Conservation (phyloP, 2,797 vertebrate species). For the Pipistrellus pygmaeus region DNA sequence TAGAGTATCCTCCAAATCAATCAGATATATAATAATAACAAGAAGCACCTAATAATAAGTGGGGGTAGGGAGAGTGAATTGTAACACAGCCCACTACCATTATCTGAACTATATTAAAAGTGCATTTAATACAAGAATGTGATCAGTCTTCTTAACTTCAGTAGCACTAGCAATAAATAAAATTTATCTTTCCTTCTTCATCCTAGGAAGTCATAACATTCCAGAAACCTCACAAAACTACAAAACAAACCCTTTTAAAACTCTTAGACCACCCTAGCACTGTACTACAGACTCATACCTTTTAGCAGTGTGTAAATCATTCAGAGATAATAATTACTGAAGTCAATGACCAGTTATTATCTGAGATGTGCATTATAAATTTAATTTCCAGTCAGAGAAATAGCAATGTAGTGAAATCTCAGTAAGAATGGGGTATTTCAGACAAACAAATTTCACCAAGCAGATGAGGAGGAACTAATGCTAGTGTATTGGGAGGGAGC, state of each 20-base stretch:
- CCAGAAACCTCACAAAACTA: conserved; percentile 45
- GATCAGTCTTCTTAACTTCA: conserved; percentile 51
- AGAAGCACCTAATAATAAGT: conserved; percentile 59
- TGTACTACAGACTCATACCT: background rate
- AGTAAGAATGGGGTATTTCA: background rate
- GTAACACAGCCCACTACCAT: conserved; percentile 67
- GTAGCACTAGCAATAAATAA: conserved; percentile 65
- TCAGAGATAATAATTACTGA: background rate
- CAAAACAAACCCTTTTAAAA: background rate
- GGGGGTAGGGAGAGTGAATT: background rate
- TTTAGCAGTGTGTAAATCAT: background rate
- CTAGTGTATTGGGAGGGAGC: background rate
- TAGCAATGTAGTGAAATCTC: background rate
- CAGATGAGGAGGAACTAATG: background rate
- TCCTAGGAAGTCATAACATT: background rate
- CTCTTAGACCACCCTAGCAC: background rate
- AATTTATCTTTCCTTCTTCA: conserved; percentile 57
- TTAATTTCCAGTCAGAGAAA: conserved; percentile 20
- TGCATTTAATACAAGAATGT: conserved; percentile 71
- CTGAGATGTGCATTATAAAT: conserved; percentile 4
- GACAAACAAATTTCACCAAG: conserved; percentile 48
- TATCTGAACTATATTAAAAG: conserved; percentile 70
- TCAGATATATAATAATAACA: conserved; percentile 76
- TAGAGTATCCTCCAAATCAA: conserved; percentile 80
- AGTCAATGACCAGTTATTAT: background rate